These are phyloP conservation scores for Cottus gobio DNA, from an alignment of 2,113 vertebrate species.

Conservation along the genomic window DNA sequence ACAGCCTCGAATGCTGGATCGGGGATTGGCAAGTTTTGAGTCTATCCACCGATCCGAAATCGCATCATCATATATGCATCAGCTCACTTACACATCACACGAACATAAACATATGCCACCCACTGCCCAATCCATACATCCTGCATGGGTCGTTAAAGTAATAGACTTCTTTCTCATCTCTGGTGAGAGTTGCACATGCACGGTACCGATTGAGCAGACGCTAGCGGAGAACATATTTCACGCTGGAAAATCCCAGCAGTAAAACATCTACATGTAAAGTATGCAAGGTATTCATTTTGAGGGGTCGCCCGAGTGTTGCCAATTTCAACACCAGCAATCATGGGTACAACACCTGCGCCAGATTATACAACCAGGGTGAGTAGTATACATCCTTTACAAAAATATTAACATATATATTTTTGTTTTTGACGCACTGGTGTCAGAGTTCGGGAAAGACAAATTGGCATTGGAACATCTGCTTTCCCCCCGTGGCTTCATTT, in stretches of 20 bases:
- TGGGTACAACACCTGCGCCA: background rate
- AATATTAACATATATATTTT: background rate
- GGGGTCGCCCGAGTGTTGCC: background rate
- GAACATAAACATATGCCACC: background rate
- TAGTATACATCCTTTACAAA: background rate
- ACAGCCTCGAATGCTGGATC: no score
- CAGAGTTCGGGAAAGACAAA: background rate
- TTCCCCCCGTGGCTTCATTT: constrained; percentile 1
- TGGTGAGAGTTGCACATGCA: no score
- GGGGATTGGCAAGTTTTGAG: background rate
- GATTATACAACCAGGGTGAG: background rate
- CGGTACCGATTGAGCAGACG: no score
- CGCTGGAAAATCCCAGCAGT: no score
- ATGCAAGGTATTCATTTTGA: background rate
- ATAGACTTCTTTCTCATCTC: no score
- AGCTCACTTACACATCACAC: background rate
- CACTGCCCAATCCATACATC: no score
- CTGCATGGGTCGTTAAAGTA: no score
- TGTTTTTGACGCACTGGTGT: background rate
- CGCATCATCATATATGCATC: background rate
- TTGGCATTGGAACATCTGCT: background rate
- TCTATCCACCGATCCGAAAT: background rate
- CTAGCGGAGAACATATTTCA: no score
- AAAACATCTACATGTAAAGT: background rate
- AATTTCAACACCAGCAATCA: no score